Percentiles rank a stretch among this genome's conserved stretches.
Conservation (phyloP, 2,888 invertebrate genomes). For the Athalia circularis region DNA sequence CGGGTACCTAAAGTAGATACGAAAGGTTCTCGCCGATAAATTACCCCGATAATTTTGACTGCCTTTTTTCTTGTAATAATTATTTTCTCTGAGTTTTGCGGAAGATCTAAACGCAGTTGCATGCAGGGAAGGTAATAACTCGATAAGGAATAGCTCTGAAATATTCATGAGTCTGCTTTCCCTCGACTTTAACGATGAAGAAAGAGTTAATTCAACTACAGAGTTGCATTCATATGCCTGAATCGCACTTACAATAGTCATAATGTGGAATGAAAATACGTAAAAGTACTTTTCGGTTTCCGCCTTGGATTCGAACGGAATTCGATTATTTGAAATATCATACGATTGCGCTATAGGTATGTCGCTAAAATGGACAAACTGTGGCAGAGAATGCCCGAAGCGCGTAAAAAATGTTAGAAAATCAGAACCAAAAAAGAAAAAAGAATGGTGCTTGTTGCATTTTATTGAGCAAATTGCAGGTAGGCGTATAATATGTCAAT, state of each 20-base stretch:
- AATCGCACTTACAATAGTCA: too few relatives aligned
- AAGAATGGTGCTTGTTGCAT: neutral
- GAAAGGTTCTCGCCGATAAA: neutral
- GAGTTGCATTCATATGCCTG: too few relatives aligned
- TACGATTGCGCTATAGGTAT: too few relatives aligned
- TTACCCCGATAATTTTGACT: neutral
- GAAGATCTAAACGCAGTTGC: neutral
- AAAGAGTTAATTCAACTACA: neutral
- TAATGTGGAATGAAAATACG: too few relatives aligned
- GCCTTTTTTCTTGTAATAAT: neutral
- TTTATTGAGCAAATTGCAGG: slow-evolving; percentile 21
- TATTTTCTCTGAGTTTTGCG: neutral
- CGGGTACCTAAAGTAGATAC: neutral
- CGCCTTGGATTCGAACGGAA: too few relatives aligned
- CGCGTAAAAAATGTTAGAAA: neutral
- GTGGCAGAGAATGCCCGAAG: slow-evolving; percentile 6
- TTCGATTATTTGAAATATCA: too few relatives aligned
- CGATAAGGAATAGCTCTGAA: slow-evolving; percentile 18
- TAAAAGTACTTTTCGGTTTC: too few relatives aligned
- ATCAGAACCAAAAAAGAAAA: neutral
- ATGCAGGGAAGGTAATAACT: neutral
- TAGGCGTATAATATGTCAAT: slow-evolving; percentile 5
- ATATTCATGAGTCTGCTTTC: slow-evolving; percentile 27
- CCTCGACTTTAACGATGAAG: slow-evolving; percentile 6
- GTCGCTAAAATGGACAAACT: neutral